Evolutionary conservation across 2,888 invertebrate genomes (phyloP).

Genomic region (Ligdia adustata): DNA sequence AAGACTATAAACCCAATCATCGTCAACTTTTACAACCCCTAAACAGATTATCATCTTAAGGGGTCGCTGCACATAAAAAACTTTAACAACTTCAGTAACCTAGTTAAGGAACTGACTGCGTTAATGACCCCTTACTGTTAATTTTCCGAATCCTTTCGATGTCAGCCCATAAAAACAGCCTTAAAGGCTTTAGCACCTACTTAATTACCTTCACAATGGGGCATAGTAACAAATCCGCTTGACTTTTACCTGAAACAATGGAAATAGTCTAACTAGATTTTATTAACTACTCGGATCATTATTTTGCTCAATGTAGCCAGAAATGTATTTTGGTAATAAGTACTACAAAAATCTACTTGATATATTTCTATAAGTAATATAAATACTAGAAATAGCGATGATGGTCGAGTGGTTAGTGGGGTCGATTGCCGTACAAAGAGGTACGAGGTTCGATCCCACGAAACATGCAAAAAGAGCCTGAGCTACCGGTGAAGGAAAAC

Average conservation of each 20-base stretch:
- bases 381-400: too few species aligned
- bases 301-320: too few species aligned
- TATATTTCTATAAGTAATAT: too few species aligned
- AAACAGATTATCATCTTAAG: constrained; percentile 17
- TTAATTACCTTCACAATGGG: constrained; percentile 38
- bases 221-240: constrained; percentile 30
- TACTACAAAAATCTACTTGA: too few species aligned
- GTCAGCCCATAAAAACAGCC: constrained; percentile 36
- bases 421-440: too few species aligned
- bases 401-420: too few species aligned
- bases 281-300: too few species aligned
- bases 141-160: constrained; percentile 36
- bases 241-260: constrained; percentile 23
- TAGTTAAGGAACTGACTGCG: constrained; percentile 22
- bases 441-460: too few species aligned
- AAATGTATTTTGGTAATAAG: too few species aligned
- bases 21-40: constrained; percentile 8
- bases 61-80: constrained; percentile 19
- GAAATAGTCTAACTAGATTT: too few species aligned
- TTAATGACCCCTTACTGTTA: constrained; percentile 32
- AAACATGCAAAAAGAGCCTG: too few species aligned
- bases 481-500: too few species aligned
- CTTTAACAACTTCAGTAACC: constrained; percentile 14
- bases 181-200: constrained; percentile 34
- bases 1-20: not conserved